These are phyloP conservation scores for Euthynnus affinis DNA, from an alignment of 2,797 vertebrate species.

Conservation along the genomic window DNA sequence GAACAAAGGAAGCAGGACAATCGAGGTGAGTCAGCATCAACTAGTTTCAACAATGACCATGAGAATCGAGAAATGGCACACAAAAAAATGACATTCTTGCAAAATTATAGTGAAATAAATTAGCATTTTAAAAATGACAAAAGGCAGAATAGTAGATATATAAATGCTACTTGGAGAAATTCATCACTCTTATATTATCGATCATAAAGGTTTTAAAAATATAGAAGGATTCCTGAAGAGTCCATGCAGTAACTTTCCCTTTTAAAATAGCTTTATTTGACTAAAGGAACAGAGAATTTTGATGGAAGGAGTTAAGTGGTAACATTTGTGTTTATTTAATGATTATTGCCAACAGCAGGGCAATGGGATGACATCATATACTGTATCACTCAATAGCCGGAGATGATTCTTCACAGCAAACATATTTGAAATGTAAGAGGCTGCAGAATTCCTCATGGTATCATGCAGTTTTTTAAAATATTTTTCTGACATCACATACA, in stretches of 20 bases:
- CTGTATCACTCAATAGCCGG: background rate
- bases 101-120: background rate
- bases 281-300: too few species aligned
- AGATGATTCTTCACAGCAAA: slow-evolving; percentile 1
- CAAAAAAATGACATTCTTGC: background rate
- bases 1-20: background rate
- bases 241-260: too few species aligned
- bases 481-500: background rate
- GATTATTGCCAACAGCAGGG: background rate
- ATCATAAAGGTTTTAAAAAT: background rate
- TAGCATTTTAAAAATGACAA: background rate
- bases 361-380: background rate
- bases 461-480: background rate
- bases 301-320: background rate
- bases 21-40: background rate
- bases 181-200: background rate
- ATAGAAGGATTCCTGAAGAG: too few species aligned
- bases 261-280: background rate
- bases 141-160: background rate
- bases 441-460: background rate
- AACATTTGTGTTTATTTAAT: background rate
- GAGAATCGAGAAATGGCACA: too few species aligned
- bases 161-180: background rate
- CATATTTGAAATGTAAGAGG: background rate
- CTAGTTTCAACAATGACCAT: background rate